Evolutionary conservation across 2,797 vertebrate genomes (phyloP), one percentile per base, ranked within the genome.

Genomic region (Podarcis lilfordi): DNA sequence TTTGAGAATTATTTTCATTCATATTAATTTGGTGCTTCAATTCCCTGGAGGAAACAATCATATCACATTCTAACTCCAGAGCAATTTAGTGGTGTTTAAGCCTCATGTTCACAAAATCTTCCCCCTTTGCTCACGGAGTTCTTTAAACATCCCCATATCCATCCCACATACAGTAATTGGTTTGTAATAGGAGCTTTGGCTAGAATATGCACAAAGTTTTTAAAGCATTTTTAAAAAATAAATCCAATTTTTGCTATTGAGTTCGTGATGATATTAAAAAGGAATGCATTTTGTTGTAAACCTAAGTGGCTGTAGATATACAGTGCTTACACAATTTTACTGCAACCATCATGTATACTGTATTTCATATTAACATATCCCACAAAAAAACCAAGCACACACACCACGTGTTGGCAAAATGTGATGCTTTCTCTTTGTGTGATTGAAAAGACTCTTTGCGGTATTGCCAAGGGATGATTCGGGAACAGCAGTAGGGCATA

Each of bases 1-100:
- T 32, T 61, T 55, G 81, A 43, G 50, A 83, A 78, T 78, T 88
- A 84, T 71, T 84, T 88, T 64, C 37, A 61, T 29, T 79, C 35
- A 59, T 80, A 40, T 79, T 88, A 71, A 79, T 79, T 84, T 64
- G 50, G 29, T 32, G 9, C 8, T 72, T 88, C 13, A 59, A 32
- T 84, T 71, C 35, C 50, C 45, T n/a, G 29, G 66, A 72, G 75
- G 37, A 84, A 84, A 84, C 7, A 27, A 61, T 80, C 50, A 84
- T 19, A 84, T 84, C 32, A 13, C 61, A 82, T 72, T 23, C 32
- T 61, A 40, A 74, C 69, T 75, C 55, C 23, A 45, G 50, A 84
- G 8, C 37, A 80, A 64, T n/a, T 72, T 25, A 64, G 74, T 74
- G 79, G 72, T 66, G n/a, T 72, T 80, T 80, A 84, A 88, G 40